Conservation (phyloP, 2,797 vertebrate species). For the Lophius americanus region DNA sequence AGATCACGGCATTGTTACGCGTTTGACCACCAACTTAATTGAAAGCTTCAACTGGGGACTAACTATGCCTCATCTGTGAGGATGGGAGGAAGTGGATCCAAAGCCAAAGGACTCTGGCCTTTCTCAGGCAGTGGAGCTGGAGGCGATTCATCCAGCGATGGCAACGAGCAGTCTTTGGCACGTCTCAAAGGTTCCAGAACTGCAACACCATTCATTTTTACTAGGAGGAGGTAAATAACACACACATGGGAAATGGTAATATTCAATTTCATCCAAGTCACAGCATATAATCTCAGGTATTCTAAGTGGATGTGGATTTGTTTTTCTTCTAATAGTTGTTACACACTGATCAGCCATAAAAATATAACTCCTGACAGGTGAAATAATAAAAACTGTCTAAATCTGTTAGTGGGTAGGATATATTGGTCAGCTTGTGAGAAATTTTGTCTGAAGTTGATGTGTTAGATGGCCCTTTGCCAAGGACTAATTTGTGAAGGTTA, state of each 20-base stretch:
- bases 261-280: background rate
- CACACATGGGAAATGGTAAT: background rate
- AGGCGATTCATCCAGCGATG: constrained; percentile 76
- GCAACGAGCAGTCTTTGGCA: constrained; percentile 87
- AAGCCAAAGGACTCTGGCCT: constrained; percentile 91
- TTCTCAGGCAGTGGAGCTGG: constrained; percentile 85
- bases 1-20: constrained; percentile 45
- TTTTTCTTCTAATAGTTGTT: background rate
- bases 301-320: background rate
- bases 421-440: too few species aligned
- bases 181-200: constrained; percentile 83
- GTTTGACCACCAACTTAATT: constrained; percentile 42
- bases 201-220: constrained; percentile 92
- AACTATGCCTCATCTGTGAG: constrained; percentile 83
- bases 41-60: constrained; percentile 45
- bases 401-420: too few species aligned
- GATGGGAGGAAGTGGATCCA: constrained; percentile 95
- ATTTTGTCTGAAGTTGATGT: too few species aligned
- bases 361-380: too few species aligned
- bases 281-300: background rate
- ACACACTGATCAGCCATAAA: too few species aligned
- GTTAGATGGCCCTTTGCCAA: too few species aligned
- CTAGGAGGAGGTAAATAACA: constrained; percentile 87
- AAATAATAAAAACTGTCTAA: too few species aligned
- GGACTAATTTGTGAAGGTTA: too few species aligned